Base-by-base conservation (phyloP, 1,140 invertebrate species). In the Micrasema minimum region DNA sequence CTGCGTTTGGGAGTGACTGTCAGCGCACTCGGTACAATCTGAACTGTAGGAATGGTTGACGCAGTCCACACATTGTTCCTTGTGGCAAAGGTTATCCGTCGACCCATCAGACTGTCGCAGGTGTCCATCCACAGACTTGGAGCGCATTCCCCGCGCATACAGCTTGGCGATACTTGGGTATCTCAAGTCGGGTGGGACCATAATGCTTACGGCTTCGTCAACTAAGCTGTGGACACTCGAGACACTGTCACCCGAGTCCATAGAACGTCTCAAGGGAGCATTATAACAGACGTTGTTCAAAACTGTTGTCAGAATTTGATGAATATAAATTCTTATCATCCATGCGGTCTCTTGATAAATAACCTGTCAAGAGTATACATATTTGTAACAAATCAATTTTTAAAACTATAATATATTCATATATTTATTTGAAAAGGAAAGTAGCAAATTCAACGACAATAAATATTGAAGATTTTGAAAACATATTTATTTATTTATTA, bases 241-340 rank as follows among this genome's bases (percentile, higher is more conserved):
- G 4, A 66, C 48, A 18, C 65, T 66, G n/a, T 53, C 65, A 18
- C 20, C 65, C n/a, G 59, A 64, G n/a, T 64, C 59, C 16, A 64
- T 41, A 14, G 59, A 64, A 64, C 26, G 59, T 14, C 59, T 46
- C 26, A 35, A 64, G 20, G 82, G 83, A 48, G 83, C 83, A 71
- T 82, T 83, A 26, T 79, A 77, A 41, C 77, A 76, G 18, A 70
- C 74, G 43, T 76, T 51, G 78, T 22, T 81, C 37, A 82, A n/a
- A 78, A 68, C 81, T 83, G 11, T 83, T 81, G n/a, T 82, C 81
- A 4, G 83, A 81, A 73, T 82, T 83, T 67, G 82, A 84, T 62
- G n/a, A 79, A 81, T 2, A 80, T 80, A 66, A 81, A 79, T 59
- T 82, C 79, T 68, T 77, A 23, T 81, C 14, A 4, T 37, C 18